These are phyloP conservation scores for Sicus ferrugineus DNA, from an alignment of 2,888 invertebrate species.

Conservation along the genomic window DNA sequence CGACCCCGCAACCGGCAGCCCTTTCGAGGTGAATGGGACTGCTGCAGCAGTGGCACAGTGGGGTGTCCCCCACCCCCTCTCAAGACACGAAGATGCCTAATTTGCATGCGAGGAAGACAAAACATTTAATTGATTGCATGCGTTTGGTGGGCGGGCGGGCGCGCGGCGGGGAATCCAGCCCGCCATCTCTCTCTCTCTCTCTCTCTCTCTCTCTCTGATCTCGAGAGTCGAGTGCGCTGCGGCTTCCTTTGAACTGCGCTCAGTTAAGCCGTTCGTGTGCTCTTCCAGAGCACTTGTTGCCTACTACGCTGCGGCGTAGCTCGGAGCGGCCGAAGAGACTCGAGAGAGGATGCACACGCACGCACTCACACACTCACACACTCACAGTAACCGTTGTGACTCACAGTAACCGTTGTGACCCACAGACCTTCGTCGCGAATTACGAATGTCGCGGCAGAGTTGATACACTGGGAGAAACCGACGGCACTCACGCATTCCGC, in stretches of 20 bases:
- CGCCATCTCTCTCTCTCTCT: no score
- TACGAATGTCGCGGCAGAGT: not conserved
- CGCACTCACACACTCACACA: not conserved
- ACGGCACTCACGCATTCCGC: not conserved
- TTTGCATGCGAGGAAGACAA: conserved; percentile 43
- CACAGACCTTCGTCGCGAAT: not conserved
- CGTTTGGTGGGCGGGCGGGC: conserved; percentile 1
- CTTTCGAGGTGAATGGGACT: no score
- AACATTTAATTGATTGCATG: conserved; percentile 51
- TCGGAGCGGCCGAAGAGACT: not conserved
- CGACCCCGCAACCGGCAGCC: not conserved
- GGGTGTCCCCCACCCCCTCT: not conserved
- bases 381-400: conserved; percentile 14
- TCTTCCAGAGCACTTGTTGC: conserved; percentile 35
- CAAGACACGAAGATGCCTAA: conserved; percentile 24
- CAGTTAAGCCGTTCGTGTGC: conserved; percentile 29
- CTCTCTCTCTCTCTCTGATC: no score
- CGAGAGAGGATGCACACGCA: not conserved
- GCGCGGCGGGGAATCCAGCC: not conserved
- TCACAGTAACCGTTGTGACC: conserved; percentile 22
- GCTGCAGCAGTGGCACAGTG: not conserved
- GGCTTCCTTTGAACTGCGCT: conserved; percentile 36
- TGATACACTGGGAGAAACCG: not conserved
- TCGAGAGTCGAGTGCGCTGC: conserved; percentile 14
- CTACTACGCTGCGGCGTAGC: no score